Percentiles rank a stretch among this genome's conserved stretches.
Conservation (phyloP, 2,113 vertebrate genomes). For the Tupaia tana region DNA sequence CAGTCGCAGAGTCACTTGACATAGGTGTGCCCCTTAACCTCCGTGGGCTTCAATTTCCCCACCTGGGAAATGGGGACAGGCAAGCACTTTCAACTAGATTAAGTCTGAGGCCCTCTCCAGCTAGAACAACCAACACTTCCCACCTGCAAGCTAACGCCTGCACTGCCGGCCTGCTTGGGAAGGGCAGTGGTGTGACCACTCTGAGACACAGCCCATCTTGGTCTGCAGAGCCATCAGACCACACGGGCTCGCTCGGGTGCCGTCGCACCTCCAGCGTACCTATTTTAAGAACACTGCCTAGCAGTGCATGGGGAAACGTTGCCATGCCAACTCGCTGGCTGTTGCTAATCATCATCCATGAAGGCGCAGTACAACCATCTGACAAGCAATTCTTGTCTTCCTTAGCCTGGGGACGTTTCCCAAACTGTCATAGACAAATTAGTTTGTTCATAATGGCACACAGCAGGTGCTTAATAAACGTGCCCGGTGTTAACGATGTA, state of each 20-base stretch:
- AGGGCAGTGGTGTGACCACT: background rate
- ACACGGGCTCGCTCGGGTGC: rapidly evolving
- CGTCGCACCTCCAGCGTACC: conserved; percentile 36
- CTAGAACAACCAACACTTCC: background rate
- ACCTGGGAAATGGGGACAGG: background rate
- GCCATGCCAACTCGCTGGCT: conserved; percentile 84
- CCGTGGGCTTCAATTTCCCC: background rate
- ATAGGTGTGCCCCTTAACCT: rapidly evolving
- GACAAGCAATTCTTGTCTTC: conserved; percentile 63
- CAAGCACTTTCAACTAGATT: rapidly evolving
- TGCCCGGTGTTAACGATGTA: rapidly evolving
- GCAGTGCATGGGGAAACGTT: conserved; percentile 81
- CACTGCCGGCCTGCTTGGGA: background rate
- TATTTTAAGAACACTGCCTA: conserved; percentile 82
- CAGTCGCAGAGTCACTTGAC: rapidly evolving
- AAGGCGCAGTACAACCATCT: conserved; percentile 78
- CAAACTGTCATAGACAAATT: background rate
- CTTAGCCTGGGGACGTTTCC: conserved; percentile 43
- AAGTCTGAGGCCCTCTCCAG: background rate
- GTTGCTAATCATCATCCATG: conserved; percentile 82
- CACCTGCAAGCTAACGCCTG: too few species aligned
- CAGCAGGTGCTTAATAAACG: background rate
- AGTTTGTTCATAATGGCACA: background rate
- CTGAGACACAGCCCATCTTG: background rate
- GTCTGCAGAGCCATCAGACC: background rate